Evolutionary conservation across 2,113 vertebrate genomes (phyloP).

Genomic region (Istiophorus platypterus): DNA sequence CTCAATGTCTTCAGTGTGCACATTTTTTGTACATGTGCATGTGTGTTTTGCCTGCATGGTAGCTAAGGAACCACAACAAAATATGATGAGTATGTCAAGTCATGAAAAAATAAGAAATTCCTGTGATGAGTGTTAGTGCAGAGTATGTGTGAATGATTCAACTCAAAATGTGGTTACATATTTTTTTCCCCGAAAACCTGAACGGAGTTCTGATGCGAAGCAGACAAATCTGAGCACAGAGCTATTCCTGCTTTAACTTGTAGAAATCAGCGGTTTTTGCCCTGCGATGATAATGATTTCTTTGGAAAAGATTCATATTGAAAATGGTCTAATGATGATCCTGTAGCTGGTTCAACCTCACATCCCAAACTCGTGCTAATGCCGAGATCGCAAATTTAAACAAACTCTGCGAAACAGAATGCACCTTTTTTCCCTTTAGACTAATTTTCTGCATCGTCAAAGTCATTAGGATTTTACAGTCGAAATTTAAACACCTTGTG

Average conservation of each 20-base stretch:
- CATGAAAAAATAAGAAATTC: neutral
- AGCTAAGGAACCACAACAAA: neutral
- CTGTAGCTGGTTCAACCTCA: neutral
- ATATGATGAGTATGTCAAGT: constrained; percentile 7
- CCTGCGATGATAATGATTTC: neutral
- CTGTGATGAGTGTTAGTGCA: neutral
- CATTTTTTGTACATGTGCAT: constrained; percentile 8
- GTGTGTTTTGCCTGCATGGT: neutral
- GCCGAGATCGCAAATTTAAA: constrained; percentile 4
- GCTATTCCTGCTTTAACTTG: neutral
- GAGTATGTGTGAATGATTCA: neutral
- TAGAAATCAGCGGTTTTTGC: neutral
- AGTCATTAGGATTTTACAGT: neutral
- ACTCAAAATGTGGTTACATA: neutral
- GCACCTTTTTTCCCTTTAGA: neutral
- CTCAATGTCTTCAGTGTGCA: constrained; percentile 6
- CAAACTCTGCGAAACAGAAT: neutral
- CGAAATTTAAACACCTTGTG: neutral
- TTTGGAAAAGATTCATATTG: constrained; percentile 16
- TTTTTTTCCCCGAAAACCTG: neutral
- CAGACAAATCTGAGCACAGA: neutral
- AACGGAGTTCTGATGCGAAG: neutral
- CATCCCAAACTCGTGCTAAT: neutral
- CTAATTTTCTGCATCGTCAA: neutral
- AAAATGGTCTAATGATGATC: constrained; percentile 13